Conservation (phyloP, 2,888 invertebrate species). For the Agrochola litura region DNA sequence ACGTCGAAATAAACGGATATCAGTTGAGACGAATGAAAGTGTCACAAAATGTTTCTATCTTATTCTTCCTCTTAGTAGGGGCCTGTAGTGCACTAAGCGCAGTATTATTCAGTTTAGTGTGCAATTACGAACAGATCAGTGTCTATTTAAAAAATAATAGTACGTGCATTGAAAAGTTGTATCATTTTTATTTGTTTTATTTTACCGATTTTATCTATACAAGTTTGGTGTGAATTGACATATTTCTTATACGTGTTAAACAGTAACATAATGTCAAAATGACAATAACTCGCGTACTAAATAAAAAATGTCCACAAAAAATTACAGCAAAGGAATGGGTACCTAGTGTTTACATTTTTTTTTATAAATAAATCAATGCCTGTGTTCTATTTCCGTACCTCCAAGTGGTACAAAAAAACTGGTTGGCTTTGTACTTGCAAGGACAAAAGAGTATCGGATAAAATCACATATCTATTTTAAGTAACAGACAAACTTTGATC, state of each 20-base stretch:
- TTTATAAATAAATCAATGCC: neutral
- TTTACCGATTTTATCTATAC: neutral
- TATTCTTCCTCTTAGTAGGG: neutral
- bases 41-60: constrained; percentile 1
- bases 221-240: neutral
- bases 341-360: constrained; percentile 13
- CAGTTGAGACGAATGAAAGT: constrained; percentile 4
- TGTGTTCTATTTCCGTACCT: constrained; percentile 22
- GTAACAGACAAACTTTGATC: neutral
- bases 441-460: constrained; percentile 8
- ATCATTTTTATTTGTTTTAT: neutral
- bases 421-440: constrained; percentile 2
- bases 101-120: neutral
- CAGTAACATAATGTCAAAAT: neutral
- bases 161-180: neutral
- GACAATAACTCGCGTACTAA: neutral
- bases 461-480: constrained; percentile 1
- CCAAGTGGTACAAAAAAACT: neutral
- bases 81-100: neutral
- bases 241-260: neutral
- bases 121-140: neutral
- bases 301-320: constrained; percentile 25
- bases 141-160: neutral
- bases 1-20: constrained; percentile 1
- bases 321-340: neutral